Evolutionary conservation across 1,140 invertebrate species (phyloP), one percentile per base, ranked within the genome.

Genomic region (Drosophila azteca): DNA sequence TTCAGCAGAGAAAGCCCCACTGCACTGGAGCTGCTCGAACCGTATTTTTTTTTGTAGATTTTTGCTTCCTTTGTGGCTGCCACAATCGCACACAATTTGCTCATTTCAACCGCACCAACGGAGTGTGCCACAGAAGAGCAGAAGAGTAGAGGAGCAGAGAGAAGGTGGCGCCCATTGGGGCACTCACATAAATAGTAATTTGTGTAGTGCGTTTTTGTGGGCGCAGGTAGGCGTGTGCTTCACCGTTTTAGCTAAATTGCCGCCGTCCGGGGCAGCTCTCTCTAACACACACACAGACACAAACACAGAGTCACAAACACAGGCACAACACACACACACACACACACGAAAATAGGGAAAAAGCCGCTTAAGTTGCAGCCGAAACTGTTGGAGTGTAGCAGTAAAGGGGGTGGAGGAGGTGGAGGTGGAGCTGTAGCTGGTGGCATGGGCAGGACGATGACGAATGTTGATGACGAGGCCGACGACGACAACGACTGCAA

Each of bases 141-240:
- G 22, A 24, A 4, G 3, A 24, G 22, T 24, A 2, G 41, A 58
- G 48, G 46, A 22, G 22, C 7, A n/a, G 20, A 13, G 31, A 15
- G 31, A 22, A 6, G 31, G 35, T 46, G 51, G 73, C 11, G 45
- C 45, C 15, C 48, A 17, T 73, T 68, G 68, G 67, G 61, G 77
- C 78, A 77, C 81, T 78, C 81, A 87, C 81, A 85, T 85, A 85
- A 85, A 85, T 85, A 87, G 81, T 80, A 85, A 85, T 85, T 85
- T 85, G 78, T 77, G 78, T 82, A 85, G 82, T 85, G 82, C 82
- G 82, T 85, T 85, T 75, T 77, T 71, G 78, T 87, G 77, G 74
- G 79, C 74, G 46, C 83, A 87, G 82, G 82, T 87, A 88, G 82
- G 82, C 82, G 82, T 87, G 81, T 64, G 71, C 71, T 77, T 68